Conservation (phyloP, 1,140 invertebrate species). For the Centruroides vittatus region DNA sequence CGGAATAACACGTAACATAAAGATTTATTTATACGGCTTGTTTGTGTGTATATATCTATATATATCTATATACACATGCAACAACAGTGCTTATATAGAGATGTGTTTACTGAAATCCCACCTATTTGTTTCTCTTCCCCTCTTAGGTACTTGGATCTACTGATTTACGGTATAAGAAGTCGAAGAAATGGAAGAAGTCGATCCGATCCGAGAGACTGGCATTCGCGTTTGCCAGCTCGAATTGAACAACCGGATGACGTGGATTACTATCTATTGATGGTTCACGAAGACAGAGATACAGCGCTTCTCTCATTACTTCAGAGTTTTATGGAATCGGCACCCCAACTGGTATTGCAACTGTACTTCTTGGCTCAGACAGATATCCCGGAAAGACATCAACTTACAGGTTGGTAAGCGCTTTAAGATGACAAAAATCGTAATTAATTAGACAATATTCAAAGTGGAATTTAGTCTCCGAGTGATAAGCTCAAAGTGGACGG, state of each 20-base stretch:
- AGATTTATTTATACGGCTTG: background rate
- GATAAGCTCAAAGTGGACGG: too few species aligned
- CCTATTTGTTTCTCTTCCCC: too few species aligned
- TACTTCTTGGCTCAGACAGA: conserved; percentile 15
- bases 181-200: background rate
- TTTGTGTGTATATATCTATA: background rate
- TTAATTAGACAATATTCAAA: background rate
- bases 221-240: background rate
- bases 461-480: background rate
- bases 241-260: background rate
- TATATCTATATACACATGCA: too few species aligned
- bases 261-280: conserved; percentile 16
- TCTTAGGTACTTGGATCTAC: background rate
- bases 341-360: conserved; percentile 18
- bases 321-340: conserved; percentile 19
- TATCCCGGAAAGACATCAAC: background rate
- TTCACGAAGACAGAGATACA: conserved; percentile 21
- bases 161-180: background rate
- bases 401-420: too few species aligned
- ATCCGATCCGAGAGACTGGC: background rate
- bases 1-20: background rate
- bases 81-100: too few species aligned
- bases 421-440: too few species aligned
- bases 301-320: conserved; percentile 20
- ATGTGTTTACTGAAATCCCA: too few species aligned